phyloP scores from a whole-genome alignment of 2,113 vertebrate genomes.

The Willisornis vidua region DNA sequence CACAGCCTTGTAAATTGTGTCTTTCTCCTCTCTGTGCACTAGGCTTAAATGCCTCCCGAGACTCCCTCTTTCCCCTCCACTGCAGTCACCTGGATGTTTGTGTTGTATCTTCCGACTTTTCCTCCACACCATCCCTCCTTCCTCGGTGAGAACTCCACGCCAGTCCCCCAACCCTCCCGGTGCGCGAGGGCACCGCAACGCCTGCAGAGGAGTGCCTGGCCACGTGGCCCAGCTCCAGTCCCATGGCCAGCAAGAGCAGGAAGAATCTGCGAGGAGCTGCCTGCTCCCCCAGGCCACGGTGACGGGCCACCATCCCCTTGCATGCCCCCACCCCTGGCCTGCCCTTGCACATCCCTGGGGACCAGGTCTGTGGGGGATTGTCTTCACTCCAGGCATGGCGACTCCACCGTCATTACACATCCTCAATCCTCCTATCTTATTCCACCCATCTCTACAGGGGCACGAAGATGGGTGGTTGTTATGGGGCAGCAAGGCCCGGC shows the following conservation, averaged over 20 bases:
- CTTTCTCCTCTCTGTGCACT: conserved; percentile 81
- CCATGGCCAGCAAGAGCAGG: conserved; percentile 52
- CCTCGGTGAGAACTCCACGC: conserved; percentile 72
- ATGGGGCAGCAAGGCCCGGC: neutral
- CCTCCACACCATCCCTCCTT: conserved; percentile 79
- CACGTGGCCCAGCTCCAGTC: neutral
- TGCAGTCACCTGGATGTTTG: conserved; percentile 80
- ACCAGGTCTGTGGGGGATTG: neutral
- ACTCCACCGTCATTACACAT: neutral
- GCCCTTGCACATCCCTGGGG: neutral
- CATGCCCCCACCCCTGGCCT: neutral
- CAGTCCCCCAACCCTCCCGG: conserved; percentile 47
- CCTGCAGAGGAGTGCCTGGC: conserved; percentile 55
- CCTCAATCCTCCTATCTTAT: neutral
- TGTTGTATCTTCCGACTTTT: conserved; percentile 77
- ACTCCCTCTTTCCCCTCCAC: conserved; percentile 69
- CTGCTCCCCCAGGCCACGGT: conserved; percentile 35
- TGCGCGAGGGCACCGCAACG: conserved; percentile 8
- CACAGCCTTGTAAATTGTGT: conserved; percentile 71
- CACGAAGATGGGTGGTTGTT: neutral
- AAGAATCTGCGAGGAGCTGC: conserved; percentile 56
- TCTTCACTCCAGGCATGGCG: neutral
- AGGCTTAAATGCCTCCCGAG: conserved; percentile 87
- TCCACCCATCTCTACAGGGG: neutral
- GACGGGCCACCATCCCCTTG: neutral